Percentiles rank a stretch among this genome's conserved stretches.
phyloP scores from a whole-genome alignment of 2,888 invertebrate genomes.

The Morpho deidamia region DNA sequence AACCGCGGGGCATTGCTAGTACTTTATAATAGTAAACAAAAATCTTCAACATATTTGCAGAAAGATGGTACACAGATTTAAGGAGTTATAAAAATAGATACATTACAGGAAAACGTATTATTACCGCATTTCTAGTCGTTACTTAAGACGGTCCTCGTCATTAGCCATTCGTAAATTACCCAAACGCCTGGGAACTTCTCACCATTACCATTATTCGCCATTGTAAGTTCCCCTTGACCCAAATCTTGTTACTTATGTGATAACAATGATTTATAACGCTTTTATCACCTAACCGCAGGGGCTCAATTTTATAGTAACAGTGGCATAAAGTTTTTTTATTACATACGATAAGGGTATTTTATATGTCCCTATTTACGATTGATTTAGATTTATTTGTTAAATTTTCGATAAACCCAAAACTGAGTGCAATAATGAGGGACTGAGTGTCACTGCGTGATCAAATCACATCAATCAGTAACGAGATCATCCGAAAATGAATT shows the following conservation, averaged over 20 bases:
- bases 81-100: no score
- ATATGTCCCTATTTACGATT: not conserved
- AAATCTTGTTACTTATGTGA: constrained; percentile 29
- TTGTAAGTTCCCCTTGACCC: constrained; percentile 58
- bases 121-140: constrained; percentile 12
- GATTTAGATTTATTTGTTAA: not conserved
- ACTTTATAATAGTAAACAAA: no score
- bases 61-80: no score
- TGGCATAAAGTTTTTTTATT: not conserved
- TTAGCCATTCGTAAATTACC: constrained; percentile 38
- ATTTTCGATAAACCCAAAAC: no score
- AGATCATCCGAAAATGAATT: no score
- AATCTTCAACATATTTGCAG: no score
- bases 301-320: constrained; percentile 2
- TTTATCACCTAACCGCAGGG: constrained; percentile 10
- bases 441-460: no score
- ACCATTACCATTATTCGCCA: constrained; percentile 42
- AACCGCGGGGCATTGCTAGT: no score
- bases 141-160: constrained; percentile 14
- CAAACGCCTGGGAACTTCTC: constrained; percentile 56
- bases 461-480: no score
- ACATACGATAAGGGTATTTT: not conserved
- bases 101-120: not conserved
- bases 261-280: constrained; percentile 19
- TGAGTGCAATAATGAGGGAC: no score